These are phyloP conservation scores for Rhagoletis zephyria DNA, from an alignment of 1,140 invertebrate species.

Conservation along the genomic window DNA sequence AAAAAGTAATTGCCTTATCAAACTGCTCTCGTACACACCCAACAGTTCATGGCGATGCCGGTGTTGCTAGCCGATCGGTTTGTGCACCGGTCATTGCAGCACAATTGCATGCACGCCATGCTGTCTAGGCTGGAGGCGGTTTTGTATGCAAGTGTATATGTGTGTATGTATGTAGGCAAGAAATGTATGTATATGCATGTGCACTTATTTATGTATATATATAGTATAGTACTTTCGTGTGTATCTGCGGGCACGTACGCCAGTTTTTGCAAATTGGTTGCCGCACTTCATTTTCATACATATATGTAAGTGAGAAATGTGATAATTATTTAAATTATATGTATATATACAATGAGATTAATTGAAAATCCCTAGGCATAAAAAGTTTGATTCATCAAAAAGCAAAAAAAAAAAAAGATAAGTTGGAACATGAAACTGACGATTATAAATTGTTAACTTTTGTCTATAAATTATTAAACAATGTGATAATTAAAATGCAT, in stretches of 20 bases:
- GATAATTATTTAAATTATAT: constrained; percentile 40
- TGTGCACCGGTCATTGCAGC: neutral
- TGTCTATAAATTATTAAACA: too few species aligned
- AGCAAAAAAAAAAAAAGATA: neutral
- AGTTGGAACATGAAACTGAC: neutral
- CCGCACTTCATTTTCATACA: neutral
- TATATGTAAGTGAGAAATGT: constrained; percentile 14
- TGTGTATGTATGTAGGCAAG: neutral
- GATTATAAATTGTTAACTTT: too few species aligned
- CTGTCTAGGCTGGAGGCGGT: constrained; percentile 30
- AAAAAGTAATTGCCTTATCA: too few species aligned
- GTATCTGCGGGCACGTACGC: neutral
- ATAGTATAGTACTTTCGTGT: too few species aligned
- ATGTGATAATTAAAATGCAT: too few species aligned
- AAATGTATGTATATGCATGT: neutral
- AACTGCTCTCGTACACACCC: too few species aligned
- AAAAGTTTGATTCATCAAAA: constrained; percentile 21
- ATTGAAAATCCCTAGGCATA: constrained; percentile 3
- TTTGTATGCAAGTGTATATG: neutral
- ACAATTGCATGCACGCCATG: constrained; percentile 14
- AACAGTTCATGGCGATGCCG: neutral
- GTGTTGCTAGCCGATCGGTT: neutral
- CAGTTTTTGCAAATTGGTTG: constrained; percentile 1
- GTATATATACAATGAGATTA: constrained; percentile 19
- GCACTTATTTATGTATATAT: neutral